Evolutionary conservation across 2,888 invertebrate genomes (phyloP), one percentile per base, ranked within the genome.

Genomic region (Phortica okadai): DNA sequence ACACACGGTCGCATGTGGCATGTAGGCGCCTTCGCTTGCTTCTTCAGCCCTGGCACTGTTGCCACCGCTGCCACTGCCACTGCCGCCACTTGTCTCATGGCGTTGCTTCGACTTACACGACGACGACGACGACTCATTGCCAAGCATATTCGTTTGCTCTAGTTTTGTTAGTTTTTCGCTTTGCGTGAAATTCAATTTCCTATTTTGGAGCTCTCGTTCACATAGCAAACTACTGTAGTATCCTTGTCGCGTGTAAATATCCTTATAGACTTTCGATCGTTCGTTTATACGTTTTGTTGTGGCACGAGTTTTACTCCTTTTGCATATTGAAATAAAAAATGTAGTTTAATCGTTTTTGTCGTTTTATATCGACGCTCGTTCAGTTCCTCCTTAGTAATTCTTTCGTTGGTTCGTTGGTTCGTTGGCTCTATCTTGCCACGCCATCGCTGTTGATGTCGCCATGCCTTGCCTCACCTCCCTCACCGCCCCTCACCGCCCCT

Each of bases 321-420:
- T 82, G 83, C 81, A 83, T 83, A 74, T 73, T 73, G 69, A 58
- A 76, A 76, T 73, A 58, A 58, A 77, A 80, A 84, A 85, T 89
- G 86, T 87, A 88, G 87, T 85, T 90, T 90, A 90, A 89, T 90
- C 90, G 90, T 83, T 90, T 86, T 88, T 72, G 74, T 72, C 70
- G 70, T 72, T 72, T 66, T 72, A 25, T 44, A 62, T 62, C 21
- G 16, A 21, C 8, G 25, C 16, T 62, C 62, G 62, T 62, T 62
- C 50, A 8, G 8, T 50, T 3, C 50, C 10, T 50, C 10, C 3
- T n/a, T 4, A n/a, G 16, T 45, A 11, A 45, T 45, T 80, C 85
- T 79, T 76, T 81, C 79, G 80, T 82, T 82, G 75, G 82, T 77
- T 50, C 82, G 80, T 86, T 86, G 86, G 86, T 82, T 86, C 80